Percentiles rank a stretch among this genome's conserved stretches.
Conservation (phyloP, 2,888 invertebrate species). For the Chesias legatella region DNA sequence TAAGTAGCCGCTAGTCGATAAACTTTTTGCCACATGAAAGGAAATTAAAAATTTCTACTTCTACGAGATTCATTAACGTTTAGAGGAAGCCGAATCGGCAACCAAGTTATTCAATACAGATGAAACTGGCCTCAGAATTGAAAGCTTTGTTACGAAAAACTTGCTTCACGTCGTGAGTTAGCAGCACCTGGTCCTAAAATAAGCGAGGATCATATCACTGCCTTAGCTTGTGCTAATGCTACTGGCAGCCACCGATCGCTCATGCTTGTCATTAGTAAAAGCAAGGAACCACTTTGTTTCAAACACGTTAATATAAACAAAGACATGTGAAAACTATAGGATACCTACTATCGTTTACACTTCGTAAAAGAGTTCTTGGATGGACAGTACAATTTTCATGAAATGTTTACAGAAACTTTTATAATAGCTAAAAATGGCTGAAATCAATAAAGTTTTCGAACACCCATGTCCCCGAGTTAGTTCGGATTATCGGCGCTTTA, state of each 20-base stretch:
- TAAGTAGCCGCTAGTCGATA: slow-evolving; percentile 15
- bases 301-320: slow-evolving; percentile 26
- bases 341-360: slow-evolving; percentile 26
- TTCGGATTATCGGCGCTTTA: too few relatives aligned
- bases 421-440: too few relatives aligned
- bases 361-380: slow-evolving; percentile 21
- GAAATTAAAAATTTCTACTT: slow-evolving; percentile 18
- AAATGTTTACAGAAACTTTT: slow-evolving; percentile 14
- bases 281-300: slow-evolving; percentile 26
- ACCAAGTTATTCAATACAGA: slow-evolving; percentile 22
- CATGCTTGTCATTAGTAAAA: slow-evolving; percentile 23
- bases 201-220: not conserved
- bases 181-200: slow-evolving; percentile 10
- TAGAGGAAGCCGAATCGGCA: slow-evolving; percentile 13
- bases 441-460: too few relatives aligned
- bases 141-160: slow-evolving; percentile 24
- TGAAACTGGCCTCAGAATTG: slow-evolving; percentile 24
- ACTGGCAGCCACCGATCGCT: slow-evolving; percentile 25
- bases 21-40: slow-evolving; percentile 19
- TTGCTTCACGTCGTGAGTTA: slow-evolving; percentile 18
- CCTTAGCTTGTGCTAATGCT: slow-evolving; percentile 1
- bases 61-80: slow-evolving; percentile 20
- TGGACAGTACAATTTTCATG: slow-evolving; percentile 17
- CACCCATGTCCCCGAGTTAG: too few relatives aligned
- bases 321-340: too few relatives aligned